A percentile compares a stretch with the other conserved stretches of the same genome.
phyloP scores from a whole-genome alignment of 2,888 invertebrate genomes.

The Cepaea hortensis region DNA sequence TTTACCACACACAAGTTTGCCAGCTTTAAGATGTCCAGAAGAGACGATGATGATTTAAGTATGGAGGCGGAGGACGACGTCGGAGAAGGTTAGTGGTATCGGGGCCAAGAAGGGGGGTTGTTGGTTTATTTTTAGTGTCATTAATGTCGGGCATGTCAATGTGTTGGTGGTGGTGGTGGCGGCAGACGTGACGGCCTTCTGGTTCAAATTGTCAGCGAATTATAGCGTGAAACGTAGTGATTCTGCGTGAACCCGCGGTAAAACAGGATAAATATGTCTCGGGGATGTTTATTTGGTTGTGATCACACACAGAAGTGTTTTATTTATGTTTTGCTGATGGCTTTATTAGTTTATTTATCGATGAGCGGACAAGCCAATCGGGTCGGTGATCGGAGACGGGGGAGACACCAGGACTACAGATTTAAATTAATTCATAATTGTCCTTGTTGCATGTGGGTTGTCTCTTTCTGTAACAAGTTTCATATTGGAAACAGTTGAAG shows the following conservation, averaged over 20 bases:
- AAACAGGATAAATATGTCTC: neutral
- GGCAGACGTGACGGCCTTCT: neutral
- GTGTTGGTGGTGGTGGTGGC: neutral
- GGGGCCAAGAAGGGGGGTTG: neutral
- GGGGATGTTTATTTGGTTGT: no score
- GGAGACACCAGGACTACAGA: no score
- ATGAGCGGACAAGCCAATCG: no score
- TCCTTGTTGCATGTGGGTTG: no score
- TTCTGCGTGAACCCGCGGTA: neutral
- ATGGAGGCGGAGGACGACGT: constrained; percentile 66
- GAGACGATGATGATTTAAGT: constrained; percentile 64
- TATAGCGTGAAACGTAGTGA: neutral
- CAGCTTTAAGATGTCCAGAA: constrained; percentile 42
- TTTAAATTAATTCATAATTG: no score
- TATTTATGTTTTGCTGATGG: no score
- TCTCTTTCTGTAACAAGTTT: no score
- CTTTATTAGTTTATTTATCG: no score
- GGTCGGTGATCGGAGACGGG: no score
- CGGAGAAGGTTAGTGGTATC: constrained; percentile 56
- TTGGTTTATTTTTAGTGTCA: constrained; percentile 41
- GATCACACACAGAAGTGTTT: no score
- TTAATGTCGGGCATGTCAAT: neutral
- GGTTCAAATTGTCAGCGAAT: neutral
- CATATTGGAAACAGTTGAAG: no score
- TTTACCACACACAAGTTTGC: no score